Evolutionary conservation across 2,113 vertebrate species (phyloP).

Genomic region (Nematolebias whitei): DNA sequence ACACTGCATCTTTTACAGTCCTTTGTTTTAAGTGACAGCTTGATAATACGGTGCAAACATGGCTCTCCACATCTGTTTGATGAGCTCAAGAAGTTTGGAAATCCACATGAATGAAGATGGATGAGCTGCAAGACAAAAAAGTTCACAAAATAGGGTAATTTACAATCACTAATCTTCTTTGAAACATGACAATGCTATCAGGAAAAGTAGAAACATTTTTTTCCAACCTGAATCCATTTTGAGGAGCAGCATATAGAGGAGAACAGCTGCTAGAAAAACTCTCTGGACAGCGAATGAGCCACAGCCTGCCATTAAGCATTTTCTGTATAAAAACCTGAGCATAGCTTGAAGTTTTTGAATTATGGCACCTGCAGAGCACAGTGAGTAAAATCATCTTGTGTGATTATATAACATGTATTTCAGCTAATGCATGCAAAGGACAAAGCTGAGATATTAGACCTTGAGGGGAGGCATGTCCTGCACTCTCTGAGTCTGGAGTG

Average conservation of each 20-base stretch:
- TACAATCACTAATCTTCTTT: background rate
- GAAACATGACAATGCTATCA: background rate
- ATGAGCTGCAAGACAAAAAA: constrained; percentile 61
- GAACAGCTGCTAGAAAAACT: constrained; percentile 79
- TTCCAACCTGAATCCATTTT: constrained; percentile 88
- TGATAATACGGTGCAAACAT: constrained; percentile 72
- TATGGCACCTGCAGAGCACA: constrained; percentile 72
- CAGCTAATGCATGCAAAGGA: background rate
- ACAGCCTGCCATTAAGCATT: constrained; percentile 67
- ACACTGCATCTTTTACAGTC: constrained; percentile 14
- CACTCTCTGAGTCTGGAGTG: constrained; percentile 2
- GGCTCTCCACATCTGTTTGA: constrained; percentile 74
- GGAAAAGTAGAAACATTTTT: background rate
- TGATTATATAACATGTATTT: background rate
- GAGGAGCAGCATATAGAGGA: constrained; percentile 87
- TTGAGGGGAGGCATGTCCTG: constrained; percentile 24
- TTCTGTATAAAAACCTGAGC: constrained; percentile 75
- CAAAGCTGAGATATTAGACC: constrained; percentile 49
- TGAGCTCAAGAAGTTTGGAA: constrained; percentile 72
- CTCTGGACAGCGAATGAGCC: constrained; percentile 79
- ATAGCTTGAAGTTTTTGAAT: constrained; percentile 74
- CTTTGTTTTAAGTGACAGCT: constrained; percentile 17
- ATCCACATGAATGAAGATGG: constrained; percentile 80
- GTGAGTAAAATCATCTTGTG: background rate
- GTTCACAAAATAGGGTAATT: background rate